Evolutionary conservation across 2,113 vertebrate species (phyloP).

Genomic region (Galbula dea): DNA sequence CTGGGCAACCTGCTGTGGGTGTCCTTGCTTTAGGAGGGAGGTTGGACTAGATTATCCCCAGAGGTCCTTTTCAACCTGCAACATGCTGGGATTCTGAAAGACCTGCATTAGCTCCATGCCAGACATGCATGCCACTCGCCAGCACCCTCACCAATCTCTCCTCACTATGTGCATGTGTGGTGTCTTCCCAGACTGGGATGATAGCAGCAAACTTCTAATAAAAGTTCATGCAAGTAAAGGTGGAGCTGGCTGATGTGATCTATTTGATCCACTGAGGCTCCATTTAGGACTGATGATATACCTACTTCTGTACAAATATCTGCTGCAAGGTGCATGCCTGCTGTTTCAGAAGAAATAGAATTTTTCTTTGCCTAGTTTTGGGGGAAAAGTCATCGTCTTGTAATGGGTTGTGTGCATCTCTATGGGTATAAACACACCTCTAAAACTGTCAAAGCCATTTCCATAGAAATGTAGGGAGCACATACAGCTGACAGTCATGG

Average conservation of each 20-base stretch:
- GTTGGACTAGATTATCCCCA: neutral
- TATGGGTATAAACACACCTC: neutral
- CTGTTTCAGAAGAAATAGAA: neutral
- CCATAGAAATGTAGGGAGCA: neutral
- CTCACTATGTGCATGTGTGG: fast-evolving
- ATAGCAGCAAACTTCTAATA: neutral
- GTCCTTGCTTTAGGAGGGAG: neutral
- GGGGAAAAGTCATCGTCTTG: neutral
- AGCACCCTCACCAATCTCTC: neutral
- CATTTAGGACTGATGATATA: neutral
- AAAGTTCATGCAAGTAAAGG: neutral
- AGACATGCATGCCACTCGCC: neutral
- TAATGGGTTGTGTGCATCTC: neutral
- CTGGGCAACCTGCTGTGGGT: neutral
- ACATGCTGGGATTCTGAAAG: neutral
- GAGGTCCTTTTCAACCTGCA: neutral
- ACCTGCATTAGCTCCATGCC: too few relatives aligned
- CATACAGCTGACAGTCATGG: neutral
- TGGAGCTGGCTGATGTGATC: neutral
- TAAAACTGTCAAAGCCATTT: neutral
- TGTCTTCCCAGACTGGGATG: neutral
- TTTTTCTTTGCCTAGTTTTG: neutral
- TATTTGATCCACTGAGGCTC: neutral
- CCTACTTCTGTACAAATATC: neutral
- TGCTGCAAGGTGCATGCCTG: neutral